A percentile compares a stretch with the other conserved stretches of the same genome.
Conservation (phyloP, 2,797 vertebrate species). For the Gambusia yucatana region DNA sequence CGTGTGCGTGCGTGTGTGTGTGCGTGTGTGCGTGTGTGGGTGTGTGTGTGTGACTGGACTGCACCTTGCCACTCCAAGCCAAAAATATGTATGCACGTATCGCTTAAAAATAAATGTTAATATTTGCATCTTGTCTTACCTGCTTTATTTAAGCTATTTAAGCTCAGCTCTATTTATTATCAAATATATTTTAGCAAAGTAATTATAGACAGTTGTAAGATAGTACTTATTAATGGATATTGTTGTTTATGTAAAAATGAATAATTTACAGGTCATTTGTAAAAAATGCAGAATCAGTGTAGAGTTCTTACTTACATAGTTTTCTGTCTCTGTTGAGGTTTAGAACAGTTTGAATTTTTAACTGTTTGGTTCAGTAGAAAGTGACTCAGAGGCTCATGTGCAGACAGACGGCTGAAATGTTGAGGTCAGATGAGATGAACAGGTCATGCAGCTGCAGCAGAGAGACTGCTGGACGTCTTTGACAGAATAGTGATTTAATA, state of each 20-base stretch:
- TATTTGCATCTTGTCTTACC: not conserved
- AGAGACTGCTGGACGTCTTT: not conserved
- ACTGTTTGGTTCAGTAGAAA: not conserved
- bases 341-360: not conserved
- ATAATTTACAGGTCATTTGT: not conserved
- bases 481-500: not conserved
- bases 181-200: not conserved
- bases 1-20: too few species aligned
- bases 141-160: not conserved
- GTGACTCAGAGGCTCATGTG: not conserved
- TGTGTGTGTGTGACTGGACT: not conserved
- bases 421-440: not conserved
- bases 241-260: not conserved
- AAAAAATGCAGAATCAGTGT: not conserved
- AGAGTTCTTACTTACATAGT: not conserved
- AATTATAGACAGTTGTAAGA: not conserved
- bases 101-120: too few species aligned
- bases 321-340: not conserved
- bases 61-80: not conserved
- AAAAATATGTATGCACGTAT: not conserved
- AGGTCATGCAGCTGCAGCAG: not conserved
- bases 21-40: accelerated
- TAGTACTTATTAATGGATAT: not conserved
- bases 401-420: not conserved
- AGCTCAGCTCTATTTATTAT: not conserved